Evolutionary conservation across 35 echinoderm and acorn worm species (phyloP), one percentile per base, ranked within the genome.

Genomic region (Anneissia japonica): DNA sequence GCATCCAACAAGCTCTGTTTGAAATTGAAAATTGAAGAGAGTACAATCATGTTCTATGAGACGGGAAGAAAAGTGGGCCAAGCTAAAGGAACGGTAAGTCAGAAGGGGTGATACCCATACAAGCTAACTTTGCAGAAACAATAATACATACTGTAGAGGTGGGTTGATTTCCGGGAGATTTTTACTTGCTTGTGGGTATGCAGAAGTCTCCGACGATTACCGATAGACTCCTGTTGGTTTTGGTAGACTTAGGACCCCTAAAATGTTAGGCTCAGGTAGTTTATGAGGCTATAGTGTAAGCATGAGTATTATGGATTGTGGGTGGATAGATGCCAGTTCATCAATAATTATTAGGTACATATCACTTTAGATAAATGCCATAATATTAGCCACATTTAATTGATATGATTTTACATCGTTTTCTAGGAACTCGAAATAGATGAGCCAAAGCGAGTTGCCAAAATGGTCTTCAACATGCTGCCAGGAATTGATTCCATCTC

Each of bases 1-100:
- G 95, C 95, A 0, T 97, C 95, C 34, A 79, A 82, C n/a, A 81
- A 91, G 46, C 85, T 97, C 32, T 97, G 95, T 79, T 83, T 91
- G n/a, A 91, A 88, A 45, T 79, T 97, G 0, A 85, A 88, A 3
- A 93, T 97, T 79, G 89, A 91, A 39, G 95, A 93, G 9, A 93
- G 83, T 41, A 89, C 82, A 17, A 89, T 97, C 19, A 93, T 75
- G 78, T 97, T 79, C 73, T 97, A 93, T 39, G 76, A 89, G 55
- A 82, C 81, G 35, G 95, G 88, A 16, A 93, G 78, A 13, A 90
- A 93, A 86, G 77, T 93, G 0, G 78, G 82, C 23, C 82, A 85
- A 12, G 86, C 86, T 21, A 77, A 73, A 46, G 84, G 91, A 84
- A 78, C 77, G 72, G 94, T 97, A 82, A 89, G 74, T 46, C 0